Evolutionary conservation across 1,140 invertebrate genomes (phyloP).

Genomic region (Eulimnadia texana): DNA sequence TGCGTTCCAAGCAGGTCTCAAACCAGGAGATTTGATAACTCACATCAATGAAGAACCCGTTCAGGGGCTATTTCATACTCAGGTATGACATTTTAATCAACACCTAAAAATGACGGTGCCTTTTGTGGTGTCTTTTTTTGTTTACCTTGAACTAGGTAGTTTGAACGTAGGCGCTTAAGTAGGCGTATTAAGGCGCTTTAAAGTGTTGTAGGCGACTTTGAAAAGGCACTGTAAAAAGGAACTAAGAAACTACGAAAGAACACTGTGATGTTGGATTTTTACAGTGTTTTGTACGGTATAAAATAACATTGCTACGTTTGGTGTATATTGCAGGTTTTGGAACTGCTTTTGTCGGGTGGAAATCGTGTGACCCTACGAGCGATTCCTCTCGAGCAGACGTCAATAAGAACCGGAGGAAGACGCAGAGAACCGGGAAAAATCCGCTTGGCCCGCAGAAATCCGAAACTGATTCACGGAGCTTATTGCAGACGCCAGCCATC

Average conservation of each 20-base stretch:
- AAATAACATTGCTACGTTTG: not conserved
- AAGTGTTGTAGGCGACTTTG: too few relatives aligned
- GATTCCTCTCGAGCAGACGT: conserved; percentile 84
- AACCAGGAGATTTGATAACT: conserved; percentile 87
- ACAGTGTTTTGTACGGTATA: too few relatives aligned
- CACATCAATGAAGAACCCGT: conserved; percentile 91
- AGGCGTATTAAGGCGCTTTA: not conserved
- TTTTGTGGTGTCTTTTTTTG: too few relatives aligned
- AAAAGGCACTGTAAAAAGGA: too few relatives aligned
- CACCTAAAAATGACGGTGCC: not conserved
- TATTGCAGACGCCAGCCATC: conserved; percentile 18
- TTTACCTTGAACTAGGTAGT: too few relatives aligned
- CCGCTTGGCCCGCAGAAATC: conserved; percentile 45
- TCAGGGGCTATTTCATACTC: conserved; percentile 85
- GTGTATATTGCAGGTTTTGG: conserved; percentile 89
- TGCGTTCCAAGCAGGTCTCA: conserved; percentile 84
- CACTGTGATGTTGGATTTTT: too few relatives aligned
- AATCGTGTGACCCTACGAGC: conserved; percentile 78
- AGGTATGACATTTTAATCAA: conserved; percentile 44
- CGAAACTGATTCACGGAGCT: not conserved
- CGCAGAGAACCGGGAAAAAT: conserved; percentile 57
- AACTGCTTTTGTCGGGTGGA: conserved; percentile 71
- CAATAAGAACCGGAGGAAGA: conserved; percentile 72
- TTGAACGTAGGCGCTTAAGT: not conserved
- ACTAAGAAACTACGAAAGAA: too few relatives aligned